phyloP scores from a whole-genome alignment of 2,113 vertebrate species.

The Myocastor coypus region DNA sequence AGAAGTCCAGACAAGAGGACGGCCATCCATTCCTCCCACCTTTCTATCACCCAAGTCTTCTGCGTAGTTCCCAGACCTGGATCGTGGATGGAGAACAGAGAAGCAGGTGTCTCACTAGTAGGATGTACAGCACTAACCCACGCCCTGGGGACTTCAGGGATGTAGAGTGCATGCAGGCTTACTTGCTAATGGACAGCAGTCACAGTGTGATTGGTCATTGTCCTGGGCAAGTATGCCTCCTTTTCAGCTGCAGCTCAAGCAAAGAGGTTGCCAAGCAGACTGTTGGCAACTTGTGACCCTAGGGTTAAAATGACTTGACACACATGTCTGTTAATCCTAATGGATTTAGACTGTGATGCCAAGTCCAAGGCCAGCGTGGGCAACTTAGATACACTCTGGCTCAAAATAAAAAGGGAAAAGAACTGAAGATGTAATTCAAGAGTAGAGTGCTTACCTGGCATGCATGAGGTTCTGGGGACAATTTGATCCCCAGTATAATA shows the following conservation, averaged over 20 bases:
- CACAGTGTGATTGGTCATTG: background rate
- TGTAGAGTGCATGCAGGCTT: background rate
- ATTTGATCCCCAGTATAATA: background rate
- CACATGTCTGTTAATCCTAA: background rate
- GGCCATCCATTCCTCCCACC: too few relatives aligned
- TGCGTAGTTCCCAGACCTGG: background rate
- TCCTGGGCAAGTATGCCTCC: rapidly evolving
- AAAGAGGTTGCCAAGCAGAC: background rate
- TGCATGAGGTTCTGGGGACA: background rate
- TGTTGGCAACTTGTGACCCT: rapidly evolving
- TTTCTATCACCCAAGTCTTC: background rate
- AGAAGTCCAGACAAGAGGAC: rapidly evolving
- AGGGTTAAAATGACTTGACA: background rate
- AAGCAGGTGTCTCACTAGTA: background rate
- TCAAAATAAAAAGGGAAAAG: background rate
- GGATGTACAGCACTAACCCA: rapidly evolving
- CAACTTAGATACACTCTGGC: background rate
- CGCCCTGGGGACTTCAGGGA: rapidly evolving
- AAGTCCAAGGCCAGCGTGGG: background rate
- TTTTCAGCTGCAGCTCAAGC: background rate
- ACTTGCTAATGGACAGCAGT: background rate
- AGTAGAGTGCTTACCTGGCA: background rate
- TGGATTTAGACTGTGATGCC: background rate
- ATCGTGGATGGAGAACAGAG: background rate
- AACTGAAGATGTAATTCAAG: background rate